Base-by-base conservation (phyloP, 2,888 invertebrate species). In the Smittia sp. region DNA sequence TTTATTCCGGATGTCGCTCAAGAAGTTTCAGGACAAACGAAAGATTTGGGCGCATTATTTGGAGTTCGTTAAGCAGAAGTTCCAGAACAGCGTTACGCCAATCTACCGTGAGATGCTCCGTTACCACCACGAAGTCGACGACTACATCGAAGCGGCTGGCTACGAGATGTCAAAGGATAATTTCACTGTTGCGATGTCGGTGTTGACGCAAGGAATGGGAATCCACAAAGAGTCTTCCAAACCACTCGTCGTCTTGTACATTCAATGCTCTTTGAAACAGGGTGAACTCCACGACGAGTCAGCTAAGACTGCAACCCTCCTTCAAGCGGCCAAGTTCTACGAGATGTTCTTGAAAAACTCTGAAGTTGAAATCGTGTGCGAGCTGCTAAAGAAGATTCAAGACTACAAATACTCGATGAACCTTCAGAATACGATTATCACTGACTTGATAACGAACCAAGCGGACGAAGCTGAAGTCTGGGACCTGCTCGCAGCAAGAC, bases 271-370 rank as follows among this genome's bases (percentile, higher is more conserved):
- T 24, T 15, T 72, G 0, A 15, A 62, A 13, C 62, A 62, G 9
- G 62, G 54, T 18, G 32, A 32, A 62, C 7, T 13, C 22, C 15
- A 62, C 9, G 15, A 38, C 4, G 39, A 58, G 25, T 52, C 52
- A 27, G 22, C 22, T 20, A 58, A 58, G 13, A 63, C 24, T 7
- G 63, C 27, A 4, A 72, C 24, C 1, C 13, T 72, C 3, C 24
- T n/a, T 1, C 72, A 72, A 72, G 72, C 54, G 11, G 6, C 58
- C 22, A 72, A 58, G n/a, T 72, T 62, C 11, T 72, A 38, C 3
- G 24, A 18, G 1, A 38, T 20, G 38, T 62, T 58, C 25, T 22
- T 72, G 3, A 58, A 72, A 1, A 9, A 25, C 9, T 11, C 6
- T 20, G 25, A 72, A 20, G 6, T 58, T 7, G 9, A n/a, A 11